phyloP scores from a whole-genome alignment of 2,888 invertebrate species.

The Zygogramma bicolorata region DNA sequence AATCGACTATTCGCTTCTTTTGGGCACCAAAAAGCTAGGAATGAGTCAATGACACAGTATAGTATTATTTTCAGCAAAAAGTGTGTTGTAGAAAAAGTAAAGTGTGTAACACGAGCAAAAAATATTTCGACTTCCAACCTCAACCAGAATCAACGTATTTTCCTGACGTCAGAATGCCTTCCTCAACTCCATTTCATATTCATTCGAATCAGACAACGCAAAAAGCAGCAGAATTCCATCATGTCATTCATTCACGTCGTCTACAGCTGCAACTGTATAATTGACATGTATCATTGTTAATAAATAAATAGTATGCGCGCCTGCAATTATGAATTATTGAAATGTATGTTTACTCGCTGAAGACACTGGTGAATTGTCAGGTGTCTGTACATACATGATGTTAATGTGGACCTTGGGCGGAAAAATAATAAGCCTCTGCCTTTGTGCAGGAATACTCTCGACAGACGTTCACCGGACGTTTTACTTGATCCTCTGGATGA shows the following conservation, averaged over 20 bases:
- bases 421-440: too few species aligned
- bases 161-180: neutral
- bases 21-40: too few species aligned
- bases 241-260: neutral
- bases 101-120: neutral
- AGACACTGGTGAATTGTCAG: conserved; percentile 4
- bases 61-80: too few species aligned
- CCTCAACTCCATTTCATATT: neutral
- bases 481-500: too few species aligned
- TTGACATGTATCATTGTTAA: conserved; percentile 8
- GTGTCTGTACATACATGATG: conserved; percentile 1
- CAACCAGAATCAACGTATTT: neutral
- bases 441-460: too few species aligned
- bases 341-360: neutral
- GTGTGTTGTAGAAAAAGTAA: too few species aligned
- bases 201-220: neutral
- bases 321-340: conserved; percentile 7
- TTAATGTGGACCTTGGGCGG: too few species aligned
- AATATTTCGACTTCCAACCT: neutral
- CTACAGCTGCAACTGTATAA: neutral
- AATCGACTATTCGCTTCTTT: too few species aligned
- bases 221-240: neutral
- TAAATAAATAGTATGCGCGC: conserved; percentile 2
- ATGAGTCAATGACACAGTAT: too few species aligned
- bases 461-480: too few species aligned